phyloP scores from a whole-genome alignment of 2,113 vertebrate species.

The Prunella fulvescens region DNA sequence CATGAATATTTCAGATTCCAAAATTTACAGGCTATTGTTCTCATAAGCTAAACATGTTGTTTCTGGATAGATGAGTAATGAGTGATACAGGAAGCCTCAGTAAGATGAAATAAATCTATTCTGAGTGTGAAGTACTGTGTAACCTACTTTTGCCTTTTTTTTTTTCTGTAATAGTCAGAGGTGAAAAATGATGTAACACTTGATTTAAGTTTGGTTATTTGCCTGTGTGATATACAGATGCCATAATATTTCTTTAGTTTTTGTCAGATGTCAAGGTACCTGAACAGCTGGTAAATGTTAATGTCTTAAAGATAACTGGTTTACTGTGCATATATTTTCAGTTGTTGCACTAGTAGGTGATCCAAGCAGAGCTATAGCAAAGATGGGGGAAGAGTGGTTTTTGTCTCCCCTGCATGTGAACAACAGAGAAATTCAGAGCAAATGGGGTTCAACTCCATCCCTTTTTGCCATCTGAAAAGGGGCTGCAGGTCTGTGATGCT shows the following conservation, averaged over 20 bases:
- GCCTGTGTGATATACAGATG: not conserved
- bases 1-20: conserved; percentile 37
- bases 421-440: not conserved
- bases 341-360: not conserved
- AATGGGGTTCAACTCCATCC: not conserved
- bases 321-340: not conserved
- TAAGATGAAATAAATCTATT: not conserved
- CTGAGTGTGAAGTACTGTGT: not conserved
- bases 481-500: not conserved
- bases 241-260: conserved; percentile 26
- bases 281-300: not conserved
- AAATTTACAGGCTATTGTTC: conserved; percentile 48
- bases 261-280: conserved; percentile 10
- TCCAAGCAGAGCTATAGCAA: not conserved
- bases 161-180: not conserved
- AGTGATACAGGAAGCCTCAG: not conserved
- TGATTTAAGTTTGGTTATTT: conserved; percentile 25
- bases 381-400: not conserved
- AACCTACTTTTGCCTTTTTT: not conserved
- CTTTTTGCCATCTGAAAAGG: not conserved
- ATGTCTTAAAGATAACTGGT: conserved; percentile 3
- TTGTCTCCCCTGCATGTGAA: not conserved
- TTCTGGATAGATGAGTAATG: conserved; percentile 14
- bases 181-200: not conserved
- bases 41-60: conserved; percentile 14